phyloP scores from a whole-genome alignment of 2,888 invertebrate species.

The Hydroisotoma schaefferi region DNA sequence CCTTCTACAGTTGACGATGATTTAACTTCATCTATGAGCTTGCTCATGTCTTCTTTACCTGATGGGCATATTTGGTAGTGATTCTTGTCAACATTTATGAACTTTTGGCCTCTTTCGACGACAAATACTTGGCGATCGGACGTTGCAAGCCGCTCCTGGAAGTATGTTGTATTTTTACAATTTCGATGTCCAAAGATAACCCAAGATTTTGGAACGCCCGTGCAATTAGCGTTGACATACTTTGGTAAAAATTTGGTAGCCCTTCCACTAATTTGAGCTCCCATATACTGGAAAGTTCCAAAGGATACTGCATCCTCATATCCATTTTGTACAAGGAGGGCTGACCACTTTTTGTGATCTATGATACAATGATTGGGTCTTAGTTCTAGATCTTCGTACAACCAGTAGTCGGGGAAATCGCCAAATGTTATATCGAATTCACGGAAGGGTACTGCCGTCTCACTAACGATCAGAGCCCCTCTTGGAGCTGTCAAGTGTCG shows the following conservation, averaged over 20 bases:
- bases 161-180: background rate
- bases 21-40: background rate
- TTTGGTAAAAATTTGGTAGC: no score
- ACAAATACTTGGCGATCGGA: background rate
- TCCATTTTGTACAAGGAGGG: background rate
- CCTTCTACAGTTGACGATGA: background rate
- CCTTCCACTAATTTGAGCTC: no score
- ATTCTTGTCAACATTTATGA: background rate
- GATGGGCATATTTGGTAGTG: background rate
- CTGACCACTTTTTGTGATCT: background rate
- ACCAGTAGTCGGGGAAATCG: background rate
- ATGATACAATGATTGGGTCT: conserved; percentile 6
- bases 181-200: background rate
- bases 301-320: background rate
- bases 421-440: background rate
- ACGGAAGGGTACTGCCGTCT: background rate
- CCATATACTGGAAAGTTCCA: background rate
- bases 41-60: background rate
- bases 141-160: background rate
- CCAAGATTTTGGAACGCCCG: background rate
- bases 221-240: no score
- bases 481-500: background rate
- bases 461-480: background rate
- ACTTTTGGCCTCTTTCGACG: background rate
- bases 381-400: background rate